phyloP scores from a whole-genome alignment of 2,888 invertebrate species.

The Brachypalpus laphriformis region DNA sequence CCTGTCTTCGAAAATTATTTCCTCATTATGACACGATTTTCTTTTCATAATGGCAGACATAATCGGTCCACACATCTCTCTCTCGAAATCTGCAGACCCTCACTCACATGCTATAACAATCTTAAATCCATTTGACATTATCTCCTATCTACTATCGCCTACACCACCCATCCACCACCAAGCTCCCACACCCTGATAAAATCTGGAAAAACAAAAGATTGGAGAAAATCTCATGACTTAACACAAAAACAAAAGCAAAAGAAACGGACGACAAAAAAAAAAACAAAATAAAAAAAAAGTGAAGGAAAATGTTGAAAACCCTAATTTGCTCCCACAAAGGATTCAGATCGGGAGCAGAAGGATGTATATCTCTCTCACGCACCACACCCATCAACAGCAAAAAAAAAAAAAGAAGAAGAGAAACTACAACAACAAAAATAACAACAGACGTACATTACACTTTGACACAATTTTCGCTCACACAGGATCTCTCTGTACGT shows the following conservation, averaged over 20 bases:
- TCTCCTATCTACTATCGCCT: constrained; percentile 29
- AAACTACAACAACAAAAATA: background rate
- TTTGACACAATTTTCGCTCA: constrained; percentile 61
- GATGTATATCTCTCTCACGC: constrained; percentile 40
- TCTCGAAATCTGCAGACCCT: constrained; percentile 28
- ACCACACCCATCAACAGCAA: constrained; percentile 23
- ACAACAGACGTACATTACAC: constrained; percentile 66
- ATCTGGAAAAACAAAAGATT: constrained; percentile 41
- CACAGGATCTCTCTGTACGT: constrained; percentile 25
- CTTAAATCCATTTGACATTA: constrained; percentile 45
- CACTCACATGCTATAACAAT: constrained; percentile 12
- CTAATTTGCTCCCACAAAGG: constrained; percentile 62
- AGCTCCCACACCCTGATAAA: background rate
- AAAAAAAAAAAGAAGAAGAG: background rate
- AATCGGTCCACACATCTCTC: constrained; percentile 41
- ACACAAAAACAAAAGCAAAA: constrained; percentile 32
- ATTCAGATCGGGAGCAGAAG: constrained; percentile 51
- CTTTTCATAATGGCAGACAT: constrained; percentile 28
- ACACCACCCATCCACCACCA: background rate
- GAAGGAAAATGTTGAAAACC: constrained; percentile 45
- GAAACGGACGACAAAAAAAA: constrained; percentile 1
- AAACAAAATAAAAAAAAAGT: background rate
- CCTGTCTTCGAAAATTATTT: constrained; percentile 19
- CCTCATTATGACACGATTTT: constrained; percentile 7
- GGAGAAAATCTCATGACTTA: constrained; percentile 39